Evolutionary conservation across 2,113 vertebrate species (phyloP).

Genomic region (Urocitellus parryii): DNA sequence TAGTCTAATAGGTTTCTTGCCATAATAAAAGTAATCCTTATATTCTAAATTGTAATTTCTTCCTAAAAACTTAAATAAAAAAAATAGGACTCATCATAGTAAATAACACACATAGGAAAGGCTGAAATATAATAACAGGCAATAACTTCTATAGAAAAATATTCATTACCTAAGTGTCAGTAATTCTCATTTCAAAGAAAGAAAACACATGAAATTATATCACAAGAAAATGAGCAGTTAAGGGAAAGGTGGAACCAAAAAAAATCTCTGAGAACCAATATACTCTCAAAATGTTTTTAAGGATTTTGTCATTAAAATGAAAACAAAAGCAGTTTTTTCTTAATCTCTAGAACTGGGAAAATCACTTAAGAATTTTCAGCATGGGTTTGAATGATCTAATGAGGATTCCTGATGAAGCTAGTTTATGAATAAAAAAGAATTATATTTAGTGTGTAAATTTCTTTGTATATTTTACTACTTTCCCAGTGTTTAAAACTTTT

Average conservation of each 20-base stretch:
- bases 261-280: not conserved
- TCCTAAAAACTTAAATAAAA: not conserved
- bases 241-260: not conserved
- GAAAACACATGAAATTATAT: not conserved
- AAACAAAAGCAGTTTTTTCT: constrained; percentile 14
- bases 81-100: not conserved
- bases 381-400: not conserved
- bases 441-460: not conserved
- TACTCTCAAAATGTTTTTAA: not conserved
- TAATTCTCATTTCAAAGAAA: constrained; percentile 30
- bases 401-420: not conserved
- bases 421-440: not conserved
- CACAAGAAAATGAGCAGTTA: not conserved
- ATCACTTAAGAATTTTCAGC: not conserved
- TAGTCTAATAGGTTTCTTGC: not conserved
- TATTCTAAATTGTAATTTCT: not conserved
- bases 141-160: not conserved
- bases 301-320: not conserved
- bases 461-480: not conserved
- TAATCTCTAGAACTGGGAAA: not conserved
- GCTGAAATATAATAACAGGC: not conserved
- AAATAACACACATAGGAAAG: not conserved
- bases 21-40: not conserved
- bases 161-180: not conserved
- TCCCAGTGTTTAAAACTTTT: not conserved